Base-by-base conservation (phyloP, 2,113 vertebrate species). In the Zingel zingel region DNA sequence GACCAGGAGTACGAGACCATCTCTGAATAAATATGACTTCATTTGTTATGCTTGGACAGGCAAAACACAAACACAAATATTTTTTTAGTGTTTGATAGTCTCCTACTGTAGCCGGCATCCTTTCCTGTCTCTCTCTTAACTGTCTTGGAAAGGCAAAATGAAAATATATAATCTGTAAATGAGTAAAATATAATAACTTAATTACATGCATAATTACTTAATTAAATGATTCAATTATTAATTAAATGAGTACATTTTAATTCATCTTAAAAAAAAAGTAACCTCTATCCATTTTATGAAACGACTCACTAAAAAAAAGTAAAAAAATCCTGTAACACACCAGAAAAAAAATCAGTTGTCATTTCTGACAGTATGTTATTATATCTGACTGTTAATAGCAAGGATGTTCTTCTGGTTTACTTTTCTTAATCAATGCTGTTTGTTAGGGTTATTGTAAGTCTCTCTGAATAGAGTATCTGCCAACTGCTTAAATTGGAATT, bases 401-500 rank as follows among this genome's bases (percentile, higher is more conserved):
- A 21, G 8, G 25, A 18, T 51, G 21, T 51, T 61, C 16, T 53
- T 36, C 7, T 33, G 33, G 57, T 65, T 70, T 56, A 78, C 36
- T 45, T 78, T 14, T 70, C 65, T 62, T 53, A 61, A 69, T 74
- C 18, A 53, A 67, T 73, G 43, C 15, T 30, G 27, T 69, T 69
- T 64, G 7, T 79, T 21, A 54, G 19, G 23, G 16, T 68, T 47
- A 27, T 51, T 72, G 10, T 58, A 23, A 59, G 59, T 80, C 62
- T 33, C 3, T 51, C 47, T 73, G 39, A 68, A 65, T 21, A 56
- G 48, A 74, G 6, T 13, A 10, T 25, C 43, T 58, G 30, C 33
- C 19, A 47, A 64, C 51, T 57, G 39, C 23, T 21, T 68, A 19
- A 64, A 54, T n/a, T 77, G n/a, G 63, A 61, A 81, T 77, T 66